These are phyloP conservation scores for Megaceryle torquata DNA, from an alignment of 2,113 vertebrate genomes.

Conservation along the genomic window DNA sequence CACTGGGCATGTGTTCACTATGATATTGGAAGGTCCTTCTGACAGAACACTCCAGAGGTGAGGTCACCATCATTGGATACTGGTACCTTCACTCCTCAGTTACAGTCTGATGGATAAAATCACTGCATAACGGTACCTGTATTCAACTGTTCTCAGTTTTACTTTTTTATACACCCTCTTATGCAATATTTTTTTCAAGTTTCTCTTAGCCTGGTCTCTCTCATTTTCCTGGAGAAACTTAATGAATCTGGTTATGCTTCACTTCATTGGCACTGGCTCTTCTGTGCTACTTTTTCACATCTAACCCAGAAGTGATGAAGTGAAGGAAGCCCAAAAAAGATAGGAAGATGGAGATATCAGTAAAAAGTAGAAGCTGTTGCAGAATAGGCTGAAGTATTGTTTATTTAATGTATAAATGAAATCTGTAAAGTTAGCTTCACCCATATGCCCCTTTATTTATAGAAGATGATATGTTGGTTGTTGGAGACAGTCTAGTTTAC, in stretches of 20 bases:
- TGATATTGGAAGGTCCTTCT: neutral
- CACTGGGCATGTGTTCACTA: rapidly evolving
- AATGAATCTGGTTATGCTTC: neutral
- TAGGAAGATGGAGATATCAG: neutral
- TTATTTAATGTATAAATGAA: neutral
- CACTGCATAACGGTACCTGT: neutral
- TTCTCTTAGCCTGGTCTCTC: neutral
- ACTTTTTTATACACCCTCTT: neutral
- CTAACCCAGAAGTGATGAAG: neutral
- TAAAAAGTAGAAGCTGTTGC: neutral
- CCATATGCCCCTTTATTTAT: neutral
- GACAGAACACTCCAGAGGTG: neutral
- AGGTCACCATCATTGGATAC: neutral
- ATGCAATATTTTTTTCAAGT: neutral
- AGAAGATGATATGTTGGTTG: neutral
- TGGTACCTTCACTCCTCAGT: neutral
- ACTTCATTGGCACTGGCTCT: neutral
- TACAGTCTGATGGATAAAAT: neutral
- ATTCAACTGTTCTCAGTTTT: neutral
- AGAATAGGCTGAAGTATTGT: neutral
- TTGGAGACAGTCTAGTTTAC: neutral
- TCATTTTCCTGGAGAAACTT: neutral
- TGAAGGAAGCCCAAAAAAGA: neutral
- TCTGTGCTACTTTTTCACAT: neutral
- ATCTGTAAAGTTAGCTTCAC: neutral